These are phyloP conservation scores for Protophormia terraenovae DNA, from an alignment of 2,888 invertebrate species.

Conservation along the genomic window DNA sequence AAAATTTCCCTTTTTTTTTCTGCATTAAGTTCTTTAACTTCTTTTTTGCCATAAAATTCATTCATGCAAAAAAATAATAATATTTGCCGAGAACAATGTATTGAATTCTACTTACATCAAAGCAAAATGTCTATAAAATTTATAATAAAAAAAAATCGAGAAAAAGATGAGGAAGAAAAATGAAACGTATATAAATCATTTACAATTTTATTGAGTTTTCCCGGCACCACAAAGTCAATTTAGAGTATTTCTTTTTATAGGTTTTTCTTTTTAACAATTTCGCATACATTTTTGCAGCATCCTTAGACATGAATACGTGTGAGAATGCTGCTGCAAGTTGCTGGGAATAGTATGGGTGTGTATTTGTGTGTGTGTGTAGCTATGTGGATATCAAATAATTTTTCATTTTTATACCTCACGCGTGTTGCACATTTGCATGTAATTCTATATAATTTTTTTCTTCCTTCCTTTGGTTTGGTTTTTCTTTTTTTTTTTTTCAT, in stretches of 20 bases:
- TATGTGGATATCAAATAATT: not conserved
- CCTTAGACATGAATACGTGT: constrained; percentile 14
- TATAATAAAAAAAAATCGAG: not conserved
- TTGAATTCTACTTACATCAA: not conserved
- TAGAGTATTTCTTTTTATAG: constrained; percentile 24
- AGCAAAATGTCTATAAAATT: not conserved
- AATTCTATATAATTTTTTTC: constrained; percentile 14
- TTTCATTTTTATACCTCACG: constrained; percentile 38
- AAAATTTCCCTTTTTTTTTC: too few relatives aligned
- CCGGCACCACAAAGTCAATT: constrained; percentile 64
- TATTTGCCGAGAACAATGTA: too few relatives aligned
- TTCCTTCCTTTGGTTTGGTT: not conserved
- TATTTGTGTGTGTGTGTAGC: not conserved
- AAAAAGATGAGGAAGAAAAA: not conserved
- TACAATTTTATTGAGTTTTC: constrained; percentile 63
- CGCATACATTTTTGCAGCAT: constrained; percentile 20
- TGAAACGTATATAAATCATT: constrained; percentile 51
- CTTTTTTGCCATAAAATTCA: constrained; percentile 29
- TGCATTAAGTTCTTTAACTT: too few relatives aligned
- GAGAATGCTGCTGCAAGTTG: constrained; percentile 9
- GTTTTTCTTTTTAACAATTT: constrained; percentile 17
- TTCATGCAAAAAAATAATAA: not conserved
- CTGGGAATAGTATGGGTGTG: too few relatives aligned
- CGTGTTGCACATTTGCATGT: constrained; percentile 61
- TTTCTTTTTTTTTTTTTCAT: not conserved